Base-by-base conservation (phyloP, 2,888 invertebrate species). In the Himalopsyche anomala region DNA sequence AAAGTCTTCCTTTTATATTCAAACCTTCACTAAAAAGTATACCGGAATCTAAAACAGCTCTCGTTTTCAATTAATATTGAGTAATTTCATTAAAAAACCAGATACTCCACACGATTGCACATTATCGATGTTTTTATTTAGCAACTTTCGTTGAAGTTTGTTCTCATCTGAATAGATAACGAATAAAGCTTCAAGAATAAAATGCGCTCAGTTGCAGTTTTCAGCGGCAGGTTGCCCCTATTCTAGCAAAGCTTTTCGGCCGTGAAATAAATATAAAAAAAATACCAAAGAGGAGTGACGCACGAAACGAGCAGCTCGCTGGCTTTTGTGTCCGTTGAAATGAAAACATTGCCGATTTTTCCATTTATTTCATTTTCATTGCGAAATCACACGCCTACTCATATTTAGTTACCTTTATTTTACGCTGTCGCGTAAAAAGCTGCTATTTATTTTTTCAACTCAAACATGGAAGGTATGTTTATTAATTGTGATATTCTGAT, bases 241-340 rank as follows among this genome's bases (percentile, higher is more conserved):
- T 62, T 19, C 19, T 62, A 9, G 62, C 19, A 15, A n/a, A 62
- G 62, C 28, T 51, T 51, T 51, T 51, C 51, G 51, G 51, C 51
- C 51, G 51, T 51, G 51, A 51, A 15, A 15, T 51, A 15, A 15
- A 51, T 15, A 51, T 45, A 62, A 62, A 62, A 28, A 19, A 62
- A 19, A 19, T 19, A 62, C 19, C 62, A 62, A 19, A 62, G n/a
- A n/a, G 56, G n/a, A 62, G 62, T 62, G 15, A 51, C 51, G 51
- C 4, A 51, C 51, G 51, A 15, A 51, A 51, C 51, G 51, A 15
- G 51, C 51, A 51, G 51, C 4, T 15, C 51, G 15, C 51, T 51
- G 28, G 62, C 62, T 62, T 62, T 62, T 28, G 62, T 28, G n/a
- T 28, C 8, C 62, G 62, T 19, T 62, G 62, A 62, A 62, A 62